Conservation (phyloP, 2,113 vertebrate species). For the Catharus fuscescens region DNA sequence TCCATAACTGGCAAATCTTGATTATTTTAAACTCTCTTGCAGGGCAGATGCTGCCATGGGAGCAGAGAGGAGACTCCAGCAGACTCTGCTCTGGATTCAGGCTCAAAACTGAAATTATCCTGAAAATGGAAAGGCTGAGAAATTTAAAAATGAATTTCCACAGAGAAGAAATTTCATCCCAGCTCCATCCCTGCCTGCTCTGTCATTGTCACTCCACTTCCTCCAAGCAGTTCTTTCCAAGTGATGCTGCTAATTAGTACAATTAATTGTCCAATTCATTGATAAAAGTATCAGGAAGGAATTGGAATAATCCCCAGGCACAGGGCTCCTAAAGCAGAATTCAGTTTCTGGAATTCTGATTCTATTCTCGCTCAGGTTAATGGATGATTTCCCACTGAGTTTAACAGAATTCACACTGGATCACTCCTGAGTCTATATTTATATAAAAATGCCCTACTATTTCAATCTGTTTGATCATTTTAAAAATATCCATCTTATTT, state of each 20-base stretch:
- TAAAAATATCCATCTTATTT: neutral
- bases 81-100: neutral
- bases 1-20: neutral
- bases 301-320: conserved; percentile 20
- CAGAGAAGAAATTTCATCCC: neutral
- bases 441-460: conserved; percentile 34
- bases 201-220: neutral
- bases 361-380: conserved; percentile 37
- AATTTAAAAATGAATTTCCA: neutral
- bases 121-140: neutral
- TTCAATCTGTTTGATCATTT: neutral
- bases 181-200: neutral
- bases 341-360: neutral
- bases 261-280: conserved; percentile 51
- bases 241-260: neutral
- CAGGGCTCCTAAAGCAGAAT: neutral
- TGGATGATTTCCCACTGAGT: conserved; percentile 32
- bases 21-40: neutral
- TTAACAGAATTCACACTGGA: neutral
- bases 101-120: neutral
- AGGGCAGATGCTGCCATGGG: neutral
- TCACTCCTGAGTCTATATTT: conserved; percentile 20
- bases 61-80: neutral
- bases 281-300: neutral
- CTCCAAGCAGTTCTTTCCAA: neutral